phyloP scores from a whole-genome alignment of 2,888 invertebrate genomes.

The Lasioglossum morio region DNA sequence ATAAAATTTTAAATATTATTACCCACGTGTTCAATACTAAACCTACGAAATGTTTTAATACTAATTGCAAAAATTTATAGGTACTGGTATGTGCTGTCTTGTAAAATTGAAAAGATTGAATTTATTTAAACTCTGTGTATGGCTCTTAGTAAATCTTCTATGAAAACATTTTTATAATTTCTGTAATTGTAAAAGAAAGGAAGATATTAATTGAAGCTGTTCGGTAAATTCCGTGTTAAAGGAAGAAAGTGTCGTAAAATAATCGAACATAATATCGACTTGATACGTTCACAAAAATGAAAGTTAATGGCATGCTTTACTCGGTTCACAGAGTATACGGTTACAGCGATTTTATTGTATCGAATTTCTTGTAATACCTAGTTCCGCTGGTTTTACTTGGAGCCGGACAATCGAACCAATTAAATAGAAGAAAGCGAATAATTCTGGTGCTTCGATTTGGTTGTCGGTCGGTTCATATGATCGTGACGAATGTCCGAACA shows the following conservation, averaged over 20 bases:
- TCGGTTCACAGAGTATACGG: background rate
- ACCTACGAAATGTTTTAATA: background rate
- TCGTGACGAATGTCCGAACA: constrained; percentile 66
- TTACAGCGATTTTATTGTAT: background rate
- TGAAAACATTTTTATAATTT: background rate
- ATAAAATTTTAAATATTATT: no score
- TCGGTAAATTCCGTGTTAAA: background rate
- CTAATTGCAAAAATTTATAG: background rate
- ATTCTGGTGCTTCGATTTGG: constrained; percentile 44
- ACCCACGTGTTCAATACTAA: background rate
- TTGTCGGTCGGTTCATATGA: constrained; percentile 62
- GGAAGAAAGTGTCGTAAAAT: background rate
- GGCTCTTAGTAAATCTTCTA: background rate
- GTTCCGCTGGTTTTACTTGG: constrained; percentile 10
- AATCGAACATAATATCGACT: background rate
- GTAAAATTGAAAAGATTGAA: background rate
- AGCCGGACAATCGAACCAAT: constrained; percentile 26
- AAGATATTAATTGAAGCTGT: background rate
- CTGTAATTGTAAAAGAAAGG: background rate
- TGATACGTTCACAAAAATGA: background rate
- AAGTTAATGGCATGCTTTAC: background rate
- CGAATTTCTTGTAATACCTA: background rate
- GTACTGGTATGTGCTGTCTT: background rate
- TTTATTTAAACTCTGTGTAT: background rate
- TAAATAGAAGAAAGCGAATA: constrained; percentile 59